Conservation (phyloP, 2,888 invertebrate species). For the Apotomis capreana region DNA sequence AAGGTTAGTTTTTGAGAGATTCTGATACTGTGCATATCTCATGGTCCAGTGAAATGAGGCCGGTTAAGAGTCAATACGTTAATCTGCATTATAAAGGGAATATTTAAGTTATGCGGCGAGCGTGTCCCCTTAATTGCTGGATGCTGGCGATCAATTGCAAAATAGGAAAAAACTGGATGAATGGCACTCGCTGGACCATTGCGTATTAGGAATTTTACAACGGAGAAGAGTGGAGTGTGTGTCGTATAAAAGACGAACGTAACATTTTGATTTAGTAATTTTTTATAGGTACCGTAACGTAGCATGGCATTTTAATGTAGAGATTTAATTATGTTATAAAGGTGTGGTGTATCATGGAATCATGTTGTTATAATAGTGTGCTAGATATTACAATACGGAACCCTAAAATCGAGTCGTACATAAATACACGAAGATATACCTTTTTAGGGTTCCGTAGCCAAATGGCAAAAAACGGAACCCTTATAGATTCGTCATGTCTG, state of each 20-base stretch:
- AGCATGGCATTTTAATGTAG: too few relatives aligned
- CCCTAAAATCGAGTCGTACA: too few relatives aligned
- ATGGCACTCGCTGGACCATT: constrained; percentile 61
- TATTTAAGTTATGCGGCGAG: constrained; percentile 74
- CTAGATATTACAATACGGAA: too few relatives aligned
- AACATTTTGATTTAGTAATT: too few relatives aligned
- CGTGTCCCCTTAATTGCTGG: constrained; percentile 73
- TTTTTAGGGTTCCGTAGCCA: too few relatives aligned
- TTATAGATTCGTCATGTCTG: too few relatives aligned
- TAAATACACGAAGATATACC: too few relatives aligned
- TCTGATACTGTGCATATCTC: constrained; percentile 31
- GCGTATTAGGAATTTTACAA: constrained; percentile 66
- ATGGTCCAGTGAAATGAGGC: constrained; percentile 50
- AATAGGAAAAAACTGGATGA: constrained; percentile 78
- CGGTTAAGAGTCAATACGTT: constrained; percentile 72
- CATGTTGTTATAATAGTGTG: too few relatives aligned
- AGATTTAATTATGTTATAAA: too few relatives aligned
- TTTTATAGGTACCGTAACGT: neutral
- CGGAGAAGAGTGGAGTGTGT: constrained; percentile 51
- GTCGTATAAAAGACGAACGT: neutral
- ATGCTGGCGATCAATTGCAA: constrained; percentile 78
- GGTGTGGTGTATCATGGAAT: too few relatives aligned
- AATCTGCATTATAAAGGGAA: constrained; percentile 80
- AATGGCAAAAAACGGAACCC: too few relatives aligned
- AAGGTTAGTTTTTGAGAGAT: neutral